phyloP scores from a whole-genome alignment of 2,888 invertebrate genomes.

The Bedellia somnulentella region DNA sequence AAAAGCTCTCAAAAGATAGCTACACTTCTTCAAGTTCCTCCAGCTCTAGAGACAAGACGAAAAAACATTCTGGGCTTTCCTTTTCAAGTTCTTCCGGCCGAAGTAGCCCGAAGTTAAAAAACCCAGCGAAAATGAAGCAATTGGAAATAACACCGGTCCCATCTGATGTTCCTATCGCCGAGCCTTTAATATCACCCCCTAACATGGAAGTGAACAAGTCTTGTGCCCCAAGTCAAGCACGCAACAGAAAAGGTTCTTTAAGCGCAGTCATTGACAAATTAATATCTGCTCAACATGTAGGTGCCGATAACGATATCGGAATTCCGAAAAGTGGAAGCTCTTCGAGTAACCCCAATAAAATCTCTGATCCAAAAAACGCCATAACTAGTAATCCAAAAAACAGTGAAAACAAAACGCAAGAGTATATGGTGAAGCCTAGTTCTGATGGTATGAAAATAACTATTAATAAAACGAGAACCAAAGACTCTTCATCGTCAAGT shows the following conservation, averaged over 20 bases:
- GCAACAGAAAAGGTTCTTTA: slow-evolving; percentile 74
- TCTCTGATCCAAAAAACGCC: slow-evolving; percentile 51
- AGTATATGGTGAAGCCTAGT: slow-evolving; percentile 88
- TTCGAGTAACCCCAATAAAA: slow-evolving; percentile 37
- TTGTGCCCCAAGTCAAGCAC: slow-evolving; percentile 60
- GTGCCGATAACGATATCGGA: slow-evolving; percentile 51
- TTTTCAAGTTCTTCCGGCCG: slow-evolving; percentile 59
- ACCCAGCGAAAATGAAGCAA: slow-evolving; percentile 69
- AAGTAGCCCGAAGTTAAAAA: slow-evolving; percentile 69
- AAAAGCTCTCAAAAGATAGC: slow-evolving; percentile 56
- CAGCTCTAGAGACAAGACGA: slow-evolving; percentile 57
- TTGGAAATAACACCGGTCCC: slow-evolving; percentile 63
- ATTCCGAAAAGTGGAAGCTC: slow-evolving; percentile 46
- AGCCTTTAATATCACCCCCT: slow-evolving; percentile 48
- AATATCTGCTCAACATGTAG: slow-evolving; percentile 72
- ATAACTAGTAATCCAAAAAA: slow-evolving; percentile 35
- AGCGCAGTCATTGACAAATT: slow-evolving; percentile 87
- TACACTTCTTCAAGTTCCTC: slow-evolving; percentile 36
- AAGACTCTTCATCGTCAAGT: slow-evolving; percentile 62
- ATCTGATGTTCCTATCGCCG: slow-evolving; percentile 43
- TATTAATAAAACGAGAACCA: slow-evolving; percentile 83
- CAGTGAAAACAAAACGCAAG: slow-evolving; percentile 67
- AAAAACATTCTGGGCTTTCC: slow-evolving; percentile 50
- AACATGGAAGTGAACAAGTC: slow-evolving; percentile 64
- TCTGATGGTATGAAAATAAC: slow-evolving; percentile 89